Conservation (phyloP, 2,797 vertebrate species). For the Coccyzus lansbergi region DNA sequence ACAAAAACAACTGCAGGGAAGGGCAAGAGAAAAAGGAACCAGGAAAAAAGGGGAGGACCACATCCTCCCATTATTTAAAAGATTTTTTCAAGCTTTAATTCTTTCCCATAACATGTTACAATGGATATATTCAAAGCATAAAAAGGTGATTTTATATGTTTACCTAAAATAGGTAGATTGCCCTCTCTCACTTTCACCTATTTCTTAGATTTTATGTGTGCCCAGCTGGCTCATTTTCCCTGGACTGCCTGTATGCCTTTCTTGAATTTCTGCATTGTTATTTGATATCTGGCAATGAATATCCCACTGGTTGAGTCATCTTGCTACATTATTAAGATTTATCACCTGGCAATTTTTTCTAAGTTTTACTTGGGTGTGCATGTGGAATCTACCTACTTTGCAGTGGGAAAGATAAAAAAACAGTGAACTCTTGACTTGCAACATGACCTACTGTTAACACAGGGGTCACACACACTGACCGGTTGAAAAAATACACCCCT, state of each 20-base stretch:
- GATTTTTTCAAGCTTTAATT: neutral
- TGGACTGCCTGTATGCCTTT: neutral
- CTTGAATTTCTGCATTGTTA: neutral
- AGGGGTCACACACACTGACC: slow-evolving; percentile 7
- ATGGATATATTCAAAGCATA: neutral
- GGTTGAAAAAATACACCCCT: slow-evolving; percentile 36
- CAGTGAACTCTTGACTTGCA: slow-evolving; percentile 36
- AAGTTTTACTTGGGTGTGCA: neutral
- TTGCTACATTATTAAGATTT: neutral
- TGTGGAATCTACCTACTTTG: neutral
- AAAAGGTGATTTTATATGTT: neutral
- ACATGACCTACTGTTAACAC: slow-evolving; percentile 25
- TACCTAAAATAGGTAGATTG: neutral
- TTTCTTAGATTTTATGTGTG: neutral
- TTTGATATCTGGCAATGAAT: neutral
- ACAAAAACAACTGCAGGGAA: neutral
- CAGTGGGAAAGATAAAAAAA: slow-evolving; percentile 6
- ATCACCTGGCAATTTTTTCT: neutral
- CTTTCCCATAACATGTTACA: neutral
- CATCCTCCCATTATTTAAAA: neutral
- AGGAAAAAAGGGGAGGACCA: neutral
- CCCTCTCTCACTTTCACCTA: neutral
- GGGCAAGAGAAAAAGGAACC: neutral
- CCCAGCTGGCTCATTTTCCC: neutral
- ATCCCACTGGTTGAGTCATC: neutral